A percentile compares a stretch with the other conserved stretches of the same genome.
These are phyloP conservation scores for Micronisus gabar DNA, from an alignment of 2,113 vertebrate genomes.

Conservation along the genomic window DNA sequence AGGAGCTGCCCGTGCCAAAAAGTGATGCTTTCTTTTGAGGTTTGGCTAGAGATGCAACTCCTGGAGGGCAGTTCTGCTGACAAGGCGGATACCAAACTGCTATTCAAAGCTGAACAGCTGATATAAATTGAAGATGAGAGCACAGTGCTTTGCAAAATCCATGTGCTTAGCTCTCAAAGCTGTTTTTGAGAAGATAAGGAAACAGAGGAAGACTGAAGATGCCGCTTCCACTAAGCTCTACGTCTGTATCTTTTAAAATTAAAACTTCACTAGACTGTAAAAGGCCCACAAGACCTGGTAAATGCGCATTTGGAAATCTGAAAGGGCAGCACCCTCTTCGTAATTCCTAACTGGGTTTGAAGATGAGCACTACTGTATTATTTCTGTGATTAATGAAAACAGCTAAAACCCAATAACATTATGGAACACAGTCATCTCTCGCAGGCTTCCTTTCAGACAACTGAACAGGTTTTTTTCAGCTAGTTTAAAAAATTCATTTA, in stretches of 20 bases:
- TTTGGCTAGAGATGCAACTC: background rate
- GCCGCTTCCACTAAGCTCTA: background rate
- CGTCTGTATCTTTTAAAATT: background rate
- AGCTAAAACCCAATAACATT: background rate
- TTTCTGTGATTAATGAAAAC: background rate
- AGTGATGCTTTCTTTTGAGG: background rate
- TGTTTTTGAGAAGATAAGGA: background rate
- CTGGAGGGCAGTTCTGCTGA: constrained; percentile 14
- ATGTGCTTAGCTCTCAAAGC: background rate
- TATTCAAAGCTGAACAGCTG: background rate
- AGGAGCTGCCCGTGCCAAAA: background rate
- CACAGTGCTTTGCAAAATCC: background rate
- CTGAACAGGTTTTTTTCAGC: background rate
- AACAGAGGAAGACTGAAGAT: background rate
- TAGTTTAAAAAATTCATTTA: background rate
- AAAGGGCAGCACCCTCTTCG: background rate
- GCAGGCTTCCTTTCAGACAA: background rate
- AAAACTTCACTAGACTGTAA: background rate
- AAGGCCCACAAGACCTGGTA: background rate
- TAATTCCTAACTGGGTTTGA: background rate
- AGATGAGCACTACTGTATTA: background rate
- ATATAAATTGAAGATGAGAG: background rate
- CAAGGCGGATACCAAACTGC: background rate
- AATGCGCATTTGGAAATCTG: background rate
- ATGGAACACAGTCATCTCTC: background rate